phyloP scores from a whole-genome alignment of 2,888 invertebrate species.

The Andrena bicolor region DNA sequence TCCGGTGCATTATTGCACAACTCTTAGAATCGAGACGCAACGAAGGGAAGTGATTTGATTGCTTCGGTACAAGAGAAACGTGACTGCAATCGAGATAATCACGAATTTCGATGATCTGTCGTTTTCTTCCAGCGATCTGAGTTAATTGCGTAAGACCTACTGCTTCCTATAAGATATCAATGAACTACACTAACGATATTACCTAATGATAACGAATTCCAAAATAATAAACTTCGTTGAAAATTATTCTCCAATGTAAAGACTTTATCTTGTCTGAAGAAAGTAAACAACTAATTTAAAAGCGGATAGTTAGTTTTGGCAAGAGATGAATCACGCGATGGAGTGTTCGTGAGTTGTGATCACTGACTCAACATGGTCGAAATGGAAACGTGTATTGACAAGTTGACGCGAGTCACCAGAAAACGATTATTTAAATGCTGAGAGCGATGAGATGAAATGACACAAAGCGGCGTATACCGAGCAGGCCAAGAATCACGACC shows the following conservation, averaged over 20 bases:
- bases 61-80: background rate
- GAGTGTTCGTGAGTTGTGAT: background rate
- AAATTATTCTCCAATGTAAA: too few relatives aligned
- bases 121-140: background rate
- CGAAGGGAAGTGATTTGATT: conserved; percentile 29
- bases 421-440: conserved; percentile 50
- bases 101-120: background rate
- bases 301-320: too few relatives aligned
- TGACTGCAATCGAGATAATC: conserved; percentile 32
- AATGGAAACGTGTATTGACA: background rate
- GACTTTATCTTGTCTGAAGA: background rate
- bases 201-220: too few relatives aligned
- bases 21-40: conserved; percentile 17
- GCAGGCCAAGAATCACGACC: conserved; percentile 75
- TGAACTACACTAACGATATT: too few relatives aligned
- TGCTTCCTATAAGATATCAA: too few relatives aligned
- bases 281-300: background rate
- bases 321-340: background rate
- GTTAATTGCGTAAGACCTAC: too few relatives aligned
- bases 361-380: background rate
- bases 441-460: conserved; percentile 49
- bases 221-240: too few relatives aligned
- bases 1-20: conserved; percentile 59
- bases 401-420: background rate
- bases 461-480: conserved; percentile 54